Evolutionary conservation across 2,113 vertebrate genomes (phyloP), one percentile per base, ranked within the genome.

Genomic region (Oenanthe oenanthe): DNA sequence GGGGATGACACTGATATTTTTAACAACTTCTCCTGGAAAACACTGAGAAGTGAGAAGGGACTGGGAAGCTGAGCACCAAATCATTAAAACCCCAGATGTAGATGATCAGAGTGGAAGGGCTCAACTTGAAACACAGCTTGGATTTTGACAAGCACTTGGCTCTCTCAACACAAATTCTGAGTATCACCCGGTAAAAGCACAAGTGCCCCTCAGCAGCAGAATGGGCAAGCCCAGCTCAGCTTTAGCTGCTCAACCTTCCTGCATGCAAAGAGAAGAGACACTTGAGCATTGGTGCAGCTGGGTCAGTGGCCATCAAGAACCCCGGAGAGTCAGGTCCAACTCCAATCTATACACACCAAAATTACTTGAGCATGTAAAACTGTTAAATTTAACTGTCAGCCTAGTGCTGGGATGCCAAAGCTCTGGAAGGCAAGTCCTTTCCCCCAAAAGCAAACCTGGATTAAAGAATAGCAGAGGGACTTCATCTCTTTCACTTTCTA

Each of bases 281-380:
- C 40, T 58, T 1, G 0, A 29, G 26, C 29, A n/a, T 13, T 25
- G 16, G 26, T 51, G 31, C 20, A 58, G 32, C 47, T 10, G 6
- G 31, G 38, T 38, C 72, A 38, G 3, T 3, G 26, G 17, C 51
- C 42, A 66, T 9, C 26, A 58, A n/a, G 43, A 71, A 54, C 28
- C 28, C 42, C 53, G 36, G n/a, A 72, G 20, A 72, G 42, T 25
- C 3, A 8, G 18, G n/a, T 48, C 36, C 57, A 29, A 6, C 38
- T n/a, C 53, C 40, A 40, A 0, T 17, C 26, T 80, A 43, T 26
- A 36, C 32, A n/a, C 22, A n/a, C 4, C 12, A n/a, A 36, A 65
- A 40, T 31, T 19, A 53, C 9, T 6, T 8, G 10, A 50, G 12
- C 7, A 3, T 2, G 0, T 15, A 65, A 36, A 36, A 43, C 50